phyloP scores from a whole-genome alignment of 2,797 vertebrate species.

The Arvicola amphibius region DNA sequence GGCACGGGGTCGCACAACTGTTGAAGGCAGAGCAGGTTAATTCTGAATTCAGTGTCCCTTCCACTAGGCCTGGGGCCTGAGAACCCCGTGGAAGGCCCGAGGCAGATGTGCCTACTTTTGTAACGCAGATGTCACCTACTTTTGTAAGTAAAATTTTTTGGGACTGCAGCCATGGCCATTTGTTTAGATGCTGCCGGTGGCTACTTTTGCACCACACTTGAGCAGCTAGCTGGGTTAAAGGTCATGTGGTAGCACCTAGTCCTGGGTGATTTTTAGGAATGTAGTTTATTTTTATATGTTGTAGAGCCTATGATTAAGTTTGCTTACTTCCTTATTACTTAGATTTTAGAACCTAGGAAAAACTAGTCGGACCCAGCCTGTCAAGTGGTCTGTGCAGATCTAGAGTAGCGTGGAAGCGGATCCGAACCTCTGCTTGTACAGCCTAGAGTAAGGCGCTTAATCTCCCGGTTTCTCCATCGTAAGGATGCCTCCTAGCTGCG shows the following conservation, averaged over 20 bases:
- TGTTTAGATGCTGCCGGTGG: background rate
- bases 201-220: background rate
- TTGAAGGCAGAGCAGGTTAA: background rate
- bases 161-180: background rate
- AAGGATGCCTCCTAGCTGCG: background rate
- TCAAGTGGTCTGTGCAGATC: background rate
- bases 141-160: conserved; percentile 41
- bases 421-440: conserved; percentile 18
- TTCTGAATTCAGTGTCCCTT: background rate
- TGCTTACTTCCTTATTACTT: background rate
- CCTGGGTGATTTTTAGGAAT: conserved; percentile 4
- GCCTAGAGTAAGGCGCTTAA: background rate
- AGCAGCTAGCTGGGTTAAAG: background rate
- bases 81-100: background rate
- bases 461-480: background rate
- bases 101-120: background rate
- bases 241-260: background rate
- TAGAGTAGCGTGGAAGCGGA: background rate
- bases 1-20: background rate
- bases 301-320: background rate
- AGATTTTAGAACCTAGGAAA: background rate
- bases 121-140: background rate
- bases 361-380: background rate
- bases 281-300: background rate
- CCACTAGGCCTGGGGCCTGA: background rate